A percentile compares a stretch with the other conserved stretches of the same genome.
These are phyloP conservation scores for Xiphophorus maculatus DNA, from an alignment of 2,113 vertebrate genomes.

Conservation along the genomic window DNA sequence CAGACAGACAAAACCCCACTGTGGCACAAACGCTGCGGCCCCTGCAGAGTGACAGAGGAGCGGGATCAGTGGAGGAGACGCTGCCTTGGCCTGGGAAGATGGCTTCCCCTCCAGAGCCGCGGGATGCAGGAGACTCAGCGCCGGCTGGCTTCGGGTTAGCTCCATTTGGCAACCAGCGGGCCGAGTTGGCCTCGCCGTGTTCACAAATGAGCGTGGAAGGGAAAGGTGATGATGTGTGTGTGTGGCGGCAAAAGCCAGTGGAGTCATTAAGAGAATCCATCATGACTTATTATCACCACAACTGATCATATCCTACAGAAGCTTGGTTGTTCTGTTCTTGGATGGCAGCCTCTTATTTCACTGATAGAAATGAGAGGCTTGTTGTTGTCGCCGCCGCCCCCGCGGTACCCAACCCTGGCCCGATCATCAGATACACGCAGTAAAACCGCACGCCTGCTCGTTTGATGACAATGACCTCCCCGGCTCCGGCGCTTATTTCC, in stretches of 20 bases:
- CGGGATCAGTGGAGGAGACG: conserved; percentile 57
- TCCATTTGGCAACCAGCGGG: conserved; percentile 62
- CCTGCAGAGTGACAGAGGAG: conserved; percentile 61
- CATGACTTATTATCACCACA: conserved; percentile 60
- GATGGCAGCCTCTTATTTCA: conserved; percentile 61
- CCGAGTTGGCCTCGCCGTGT: conserved; percentile 49
- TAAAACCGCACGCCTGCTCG: conserved; percentile 45
- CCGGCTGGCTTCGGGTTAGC: conserved; percentile 59
- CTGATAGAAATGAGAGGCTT: conserved; percentile 58
- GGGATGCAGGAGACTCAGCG: conserved; percentile 58
- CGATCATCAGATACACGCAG: conserved; percentile 48
- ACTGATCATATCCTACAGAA: conserved; percentile 42
- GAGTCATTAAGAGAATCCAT: conserved; percentile 60
- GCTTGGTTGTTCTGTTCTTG: conserved; percentile 21
- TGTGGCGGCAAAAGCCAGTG: conserved; percentile 24
- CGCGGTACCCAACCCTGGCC: conserved; percentile 10
- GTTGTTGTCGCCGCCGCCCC: conserved; percentile 35
- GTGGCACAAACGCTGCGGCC: conserved; percentile 18
- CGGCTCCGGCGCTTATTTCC: conserved; percentile 41
- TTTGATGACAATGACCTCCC: conserved; percentile 58
- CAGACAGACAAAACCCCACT: conserved; percentile 12
- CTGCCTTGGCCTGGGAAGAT: conserved; percentile 63
- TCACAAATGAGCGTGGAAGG: conserved; percentile 55
- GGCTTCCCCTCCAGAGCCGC: conserved; percentile 65
- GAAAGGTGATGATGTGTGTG: conserved; percentile 56